A percentile compares a stretch with the other conserved stretches of the same genome.
phyloP scores from a whole-genome alignment of 2,797 vertebrate species.

The Pantherophis vulpinus region DNA sequence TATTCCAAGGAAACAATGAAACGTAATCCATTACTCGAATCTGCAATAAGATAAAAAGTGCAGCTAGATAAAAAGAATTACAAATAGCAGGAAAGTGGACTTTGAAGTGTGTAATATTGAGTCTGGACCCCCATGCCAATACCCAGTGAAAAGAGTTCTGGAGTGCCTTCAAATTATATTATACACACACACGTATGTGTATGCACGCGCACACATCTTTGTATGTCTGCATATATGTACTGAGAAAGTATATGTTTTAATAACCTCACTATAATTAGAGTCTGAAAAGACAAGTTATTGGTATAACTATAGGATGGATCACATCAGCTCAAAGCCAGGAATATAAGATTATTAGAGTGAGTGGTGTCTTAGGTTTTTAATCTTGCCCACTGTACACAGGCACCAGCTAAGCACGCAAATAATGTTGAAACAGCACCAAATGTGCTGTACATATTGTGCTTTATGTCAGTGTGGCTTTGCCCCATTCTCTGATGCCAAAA shows the following conservation, averaged over 20 bases:
- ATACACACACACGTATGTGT: background rate
- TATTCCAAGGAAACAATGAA: background rate
- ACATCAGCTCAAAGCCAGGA: background rate
- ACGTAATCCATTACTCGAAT: constrained; percentile 58
- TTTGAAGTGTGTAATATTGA: constrained; percentile 37
- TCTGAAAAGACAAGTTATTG: constrained; percentile 38
- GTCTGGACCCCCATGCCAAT: constrained; percentile 35
- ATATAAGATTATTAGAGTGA: background rate
- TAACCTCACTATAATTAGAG: constrained; percentile 39
- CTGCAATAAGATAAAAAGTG: constrained; percentile 6
- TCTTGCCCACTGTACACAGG: background rate
- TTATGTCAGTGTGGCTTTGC: background rate
- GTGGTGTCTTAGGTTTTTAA: background rate
- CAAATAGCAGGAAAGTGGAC: constrained; percentile 39
- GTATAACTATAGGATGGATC: background rate
- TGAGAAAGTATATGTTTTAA: background rate
- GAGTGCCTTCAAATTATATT: constrained; percentile 42
- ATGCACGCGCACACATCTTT: background rate
- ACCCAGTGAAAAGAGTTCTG: constrained; percentile 45
- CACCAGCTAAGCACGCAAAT: background rate
- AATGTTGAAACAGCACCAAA: background rate
- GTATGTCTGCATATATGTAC: background rate
- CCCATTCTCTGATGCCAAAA: background rate
- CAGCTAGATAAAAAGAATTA: constrained; percentile 44
- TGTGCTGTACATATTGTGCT: background rate